Conservation (phyloP, 1,140 invertebrate genomes). For the Augochlora pura region DNA sequence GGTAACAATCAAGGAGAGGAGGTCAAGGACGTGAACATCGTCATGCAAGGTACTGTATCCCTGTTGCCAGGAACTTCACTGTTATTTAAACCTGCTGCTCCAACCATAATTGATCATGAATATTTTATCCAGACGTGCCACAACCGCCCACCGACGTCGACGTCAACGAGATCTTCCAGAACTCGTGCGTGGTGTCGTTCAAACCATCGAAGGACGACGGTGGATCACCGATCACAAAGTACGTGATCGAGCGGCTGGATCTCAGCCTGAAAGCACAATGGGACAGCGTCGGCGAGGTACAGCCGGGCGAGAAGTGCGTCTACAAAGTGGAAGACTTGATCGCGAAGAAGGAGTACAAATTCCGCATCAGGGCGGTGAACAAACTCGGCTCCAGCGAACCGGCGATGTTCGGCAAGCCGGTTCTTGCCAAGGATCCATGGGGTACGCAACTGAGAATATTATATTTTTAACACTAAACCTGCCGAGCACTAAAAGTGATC, state of each 20-base stretch:
- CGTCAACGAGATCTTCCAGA: constrained; percentile 95
- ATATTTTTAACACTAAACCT: too few relatives aligned
- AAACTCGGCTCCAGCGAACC: constrained; percentile 94
- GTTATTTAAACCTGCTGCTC: too few relatives aligned
- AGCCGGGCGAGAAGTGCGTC: constrained; percentile 83
- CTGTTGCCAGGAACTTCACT: not conserved
- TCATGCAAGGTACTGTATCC: constrained; percentile 86
- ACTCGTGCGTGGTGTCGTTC: constrained; percentile 95
- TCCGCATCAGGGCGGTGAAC: constrained; percentile 96
- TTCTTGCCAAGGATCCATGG: constrained; percentile 98
- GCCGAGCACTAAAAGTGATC: too few relatives aligned
- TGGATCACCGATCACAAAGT: constrained; percentile 93
- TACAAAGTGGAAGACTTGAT: constrained; percentile 94
- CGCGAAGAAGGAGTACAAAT: constrained; percentile 95
- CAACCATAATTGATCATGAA: not conserved
- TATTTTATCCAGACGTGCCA: constrained; percentile 86
- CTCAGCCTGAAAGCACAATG: constrained; percentile 92
- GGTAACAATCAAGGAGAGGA: constrained; percentile 94
- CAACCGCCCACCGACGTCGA: constrained; percentile 92
- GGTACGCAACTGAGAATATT: constrained; percentile 81
- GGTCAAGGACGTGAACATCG: constrained; percentile 89
- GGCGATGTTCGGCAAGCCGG: constrained; percentile 90
- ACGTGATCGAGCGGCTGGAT: constrained; percentile 97
- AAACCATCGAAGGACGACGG: constrained; percentile 96
- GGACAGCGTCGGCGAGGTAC: constrained; percentile 90